Evolutionary conservation across 37 sponge, comb jelly and placozoan species (phyloP).

Genomic region (Theonella swinhoei): DNA sequence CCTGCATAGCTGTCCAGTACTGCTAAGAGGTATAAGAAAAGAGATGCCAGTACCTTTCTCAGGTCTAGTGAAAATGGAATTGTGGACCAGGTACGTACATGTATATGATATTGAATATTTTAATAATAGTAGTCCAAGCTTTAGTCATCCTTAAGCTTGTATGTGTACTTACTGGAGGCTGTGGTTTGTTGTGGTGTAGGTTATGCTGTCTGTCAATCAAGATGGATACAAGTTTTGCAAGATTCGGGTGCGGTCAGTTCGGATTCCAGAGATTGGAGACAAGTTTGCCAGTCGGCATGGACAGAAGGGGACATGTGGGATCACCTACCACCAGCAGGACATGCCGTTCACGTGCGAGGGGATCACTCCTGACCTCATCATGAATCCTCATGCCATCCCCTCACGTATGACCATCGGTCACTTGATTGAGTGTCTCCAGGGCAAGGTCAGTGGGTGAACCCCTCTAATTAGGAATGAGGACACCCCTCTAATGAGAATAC

Average conservation of each 20-base stretch:
- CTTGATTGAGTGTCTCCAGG: slow-evolving; percentile 98
- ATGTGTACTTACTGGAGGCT: background rate
- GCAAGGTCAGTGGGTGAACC: slow-evolving; percentile 79
- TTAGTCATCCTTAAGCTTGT: background rate
- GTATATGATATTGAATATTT: no score
- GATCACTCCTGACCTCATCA: slow-evolving; percentile 95
- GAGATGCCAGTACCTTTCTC: slow-evolving; percentile 95
- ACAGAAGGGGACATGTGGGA: slow-evolving; percentile 99
- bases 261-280: slow-evolving; percentile 99
- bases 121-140: no score
- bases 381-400: slow-evolving; percentile 99
- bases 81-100: slow-evolving; percentile 84
- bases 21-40: slow-evolving; percentile 83
- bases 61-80: slow-evolving; percentile 97
- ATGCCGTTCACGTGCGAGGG: slow-evolving; percentile 99
- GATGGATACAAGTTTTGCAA: slow-evolving; percentile 99
- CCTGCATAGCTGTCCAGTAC: slow-evolving; percentile 78
- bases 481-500: no score
- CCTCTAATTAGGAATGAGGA: no score
- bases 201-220: slow-evolving; percentile 95
- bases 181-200: slow-evolving; percentile 5
- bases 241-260: slow-evolving; percentile 93
- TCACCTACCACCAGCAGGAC: slow-evolving; percentile 95
- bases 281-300: slow-evolving; percentile 99
- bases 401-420: slow-evolving; percentile 99